Conservation (phyloP, 92 coral and sea anemone genomes). For the Hydrozoanthus gracilis region DNA sequence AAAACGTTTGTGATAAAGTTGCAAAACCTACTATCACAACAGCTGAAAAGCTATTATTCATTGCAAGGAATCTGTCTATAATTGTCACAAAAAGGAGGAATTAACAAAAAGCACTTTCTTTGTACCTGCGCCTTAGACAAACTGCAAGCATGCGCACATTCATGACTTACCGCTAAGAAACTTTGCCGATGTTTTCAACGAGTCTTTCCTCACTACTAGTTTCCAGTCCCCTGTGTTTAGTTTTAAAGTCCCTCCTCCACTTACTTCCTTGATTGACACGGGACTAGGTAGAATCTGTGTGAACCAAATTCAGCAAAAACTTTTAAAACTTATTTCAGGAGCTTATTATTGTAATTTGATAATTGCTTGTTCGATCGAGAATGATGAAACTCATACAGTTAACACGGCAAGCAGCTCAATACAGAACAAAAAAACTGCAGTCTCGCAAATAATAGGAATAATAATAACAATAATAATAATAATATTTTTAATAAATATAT, state of each 20-base stretch:
- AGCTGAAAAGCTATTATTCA: no score
- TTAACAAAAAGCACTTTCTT: background rate
- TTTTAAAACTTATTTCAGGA: background rate
- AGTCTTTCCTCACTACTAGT: slow-evolving; percentile 10
- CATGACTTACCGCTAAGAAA: slow-evolving; percentile 34
- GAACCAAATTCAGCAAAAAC: background rate
- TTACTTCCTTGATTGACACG: slow-evolving; percentile 67
- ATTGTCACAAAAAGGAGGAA: no score
- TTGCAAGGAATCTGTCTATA: no score
- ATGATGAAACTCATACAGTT: no score
- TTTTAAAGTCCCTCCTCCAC: slow-evolving; percentile 52
- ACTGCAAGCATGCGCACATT: background rate
- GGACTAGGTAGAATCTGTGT: slow-evolving; percentile 83
- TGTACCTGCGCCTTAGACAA: background rate
- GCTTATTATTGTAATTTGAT: background rate
- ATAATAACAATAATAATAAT: no score
- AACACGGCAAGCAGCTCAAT: no score
- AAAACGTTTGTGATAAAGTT: no score
- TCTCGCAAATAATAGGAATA: no score
- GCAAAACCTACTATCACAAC: no score
- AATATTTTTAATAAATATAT: no score
- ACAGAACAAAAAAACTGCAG: no score
- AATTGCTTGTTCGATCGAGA: no score
- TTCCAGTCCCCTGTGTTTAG: slow-evolving; percentile 54
- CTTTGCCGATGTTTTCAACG: slow-evolving; percentile 25